A percentile compares a stretch with the other conserved stretches of the same genome.
Conservation (phyloP, 2,113 vertebrate genomes). For the Oreochromis niloticus region DNA sequence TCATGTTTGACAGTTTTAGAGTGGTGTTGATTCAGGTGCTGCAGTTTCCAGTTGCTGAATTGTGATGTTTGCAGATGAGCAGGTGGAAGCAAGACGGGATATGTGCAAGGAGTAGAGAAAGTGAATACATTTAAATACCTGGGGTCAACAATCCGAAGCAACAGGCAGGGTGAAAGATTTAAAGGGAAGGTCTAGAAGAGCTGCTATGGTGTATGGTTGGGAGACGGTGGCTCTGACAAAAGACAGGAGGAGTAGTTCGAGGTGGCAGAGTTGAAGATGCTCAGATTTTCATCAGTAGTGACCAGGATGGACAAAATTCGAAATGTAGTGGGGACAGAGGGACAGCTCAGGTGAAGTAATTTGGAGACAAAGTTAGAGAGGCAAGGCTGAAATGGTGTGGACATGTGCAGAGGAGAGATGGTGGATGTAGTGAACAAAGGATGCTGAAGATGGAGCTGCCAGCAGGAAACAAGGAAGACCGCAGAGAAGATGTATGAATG, state of each 20-base stretch:
- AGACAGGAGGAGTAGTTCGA: background rate
- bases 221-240: background rate
- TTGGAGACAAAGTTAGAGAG: background rate
- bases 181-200: background rate
- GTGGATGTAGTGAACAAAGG: background rate
- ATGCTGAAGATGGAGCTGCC: background rate
- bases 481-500: background rate
- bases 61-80: background rate
- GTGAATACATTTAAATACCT: background rate
- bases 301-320: background rate
- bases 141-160: background rate
- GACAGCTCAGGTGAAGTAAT: background rate
- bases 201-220: background rate
- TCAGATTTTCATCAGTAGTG: background rate
- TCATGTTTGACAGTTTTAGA: background rate
- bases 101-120: background rate
- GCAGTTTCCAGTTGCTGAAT: background rate
- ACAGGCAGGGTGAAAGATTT: background rate
- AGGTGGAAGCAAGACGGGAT: background rate
- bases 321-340: background rate
- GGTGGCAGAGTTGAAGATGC: background rate
- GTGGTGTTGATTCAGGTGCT: background rate
- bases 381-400: background rate
- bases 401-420: background rate
- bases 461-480: background rate